Conservation (phyloP, 2,113 vertebrate species). For the Nansenia antarctica region DNA sequence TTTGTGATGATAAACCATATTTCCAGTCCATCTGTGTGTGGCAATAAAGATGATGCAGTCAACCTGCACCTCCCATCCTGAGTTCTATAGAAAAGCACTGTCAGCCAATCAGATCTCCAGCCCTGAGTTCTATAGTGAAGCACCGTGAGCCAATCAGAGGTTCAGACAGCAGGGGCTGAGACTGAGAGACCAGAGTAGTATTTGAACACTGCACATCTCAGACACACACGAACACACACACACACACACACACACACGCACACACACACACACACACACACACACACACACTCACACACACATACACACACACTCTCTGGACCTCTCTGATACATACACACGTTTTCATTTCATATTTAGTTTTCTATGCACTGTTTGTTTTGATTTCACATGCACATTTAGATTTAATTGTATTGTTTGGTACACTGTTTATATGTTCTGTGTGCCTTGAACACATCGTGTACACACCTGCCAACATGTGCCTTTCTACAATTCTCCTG, state of each 20-base stretch:
- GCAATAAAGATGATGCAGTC: no score
- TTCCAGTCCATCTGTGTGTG: no score
- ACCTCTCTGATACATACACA: not conserved
- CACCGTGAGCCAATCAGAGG: not conserved
- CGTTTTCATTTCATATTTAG: not conserved
- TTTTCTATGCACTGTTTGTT: not conserved
- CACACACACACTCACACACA: conserved; percentile 18
- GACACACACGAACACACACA: conserved; percentile 11
- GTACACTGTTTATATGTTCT: not conserved
- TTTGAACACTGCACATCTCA: no score
- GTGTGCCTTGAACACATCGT: not conserved
- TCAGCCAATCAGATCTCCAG: not conserved
- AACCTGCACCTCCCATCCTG: not conserved
- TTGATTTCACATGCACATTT: not conserved
- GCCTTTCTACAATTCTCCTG: conserved; percentile 43
- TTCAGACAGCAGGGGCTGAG: not conserved
- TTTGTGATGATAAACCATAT: no score
- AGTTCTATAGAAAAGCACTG: not conserved
- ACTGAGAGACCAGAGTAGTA: not conserved
- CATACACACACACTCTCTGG: conserved; percentile 4
- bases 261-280: conserved; percentile 1
- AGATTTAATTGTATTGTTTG: not conserved
- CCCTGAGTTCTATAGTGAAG: no score
- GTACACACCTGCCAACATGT: conserved; percentile 62
- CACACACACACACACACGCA: not conserved